Evolutionary conservation across 2,113 vertebrate species (phyloP).

Genomic region (Scartelaos histophorus): DNA sequence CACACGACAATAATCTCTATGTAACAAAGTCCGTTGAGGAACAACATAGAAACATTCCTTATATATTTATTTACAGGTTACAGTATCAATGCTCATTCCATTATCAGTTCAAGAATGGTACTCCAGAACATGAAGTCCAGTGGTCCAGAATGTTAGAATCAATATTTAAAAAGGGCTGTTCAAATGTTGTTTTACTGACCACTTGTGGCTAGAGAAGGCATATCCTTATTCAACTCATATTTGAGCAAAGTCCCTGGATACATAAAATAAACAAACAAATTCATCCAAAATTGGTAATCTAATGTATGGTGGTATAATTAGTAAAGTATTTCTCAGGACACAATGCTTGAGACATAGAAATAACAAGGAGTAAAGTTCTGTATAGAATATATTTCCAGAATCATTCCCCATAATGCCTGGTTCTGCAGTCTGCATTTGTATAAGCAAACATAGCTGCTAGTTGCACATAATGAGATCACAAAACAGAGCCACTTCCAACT

Average conservation of each 20-base stretch:
- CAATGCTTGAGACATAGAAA: too few relatives aligned
- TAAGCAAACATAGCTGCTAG: neutral
- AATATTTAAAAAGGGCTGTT: neutral
- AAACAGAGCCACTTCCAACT: neutral
- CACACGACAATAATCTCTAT: neutral
- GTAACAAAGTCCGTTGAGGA: neutral
- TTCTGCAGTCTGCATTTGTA: neutral
- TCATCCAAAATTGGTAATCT: too few relatives aligned
- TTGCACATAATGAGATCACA: slow-evolving; percentile 2
- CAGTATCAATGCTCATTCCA: neutral
- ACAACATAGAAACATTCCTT: neutral
- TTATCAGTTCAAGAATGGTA: neutral
- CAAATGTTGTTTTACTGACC: neutral
- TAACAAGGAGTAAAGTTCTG: too few relatives aligned
- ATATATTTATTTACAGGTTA: neutral
- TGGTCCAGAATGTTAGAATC: neutral
- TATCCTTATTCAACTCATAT: neutral
- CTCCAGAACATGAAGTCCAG: neutral
- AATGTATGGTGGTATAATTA: neutral
- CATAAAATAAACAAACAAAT: too few relatives aligned
- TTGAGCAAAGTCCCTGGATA: neutral
- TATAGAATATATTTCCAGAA: too few relatives aligned
- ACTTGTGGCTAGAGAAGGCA: neutral
- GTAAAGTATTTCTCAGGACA: too few relatives aligned
- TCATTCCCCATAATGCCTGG: neutral